Base-by-base conservation (phyloP, 1,140 invertebrate genomes). In the Zaprionus camerounensis region DNA sequence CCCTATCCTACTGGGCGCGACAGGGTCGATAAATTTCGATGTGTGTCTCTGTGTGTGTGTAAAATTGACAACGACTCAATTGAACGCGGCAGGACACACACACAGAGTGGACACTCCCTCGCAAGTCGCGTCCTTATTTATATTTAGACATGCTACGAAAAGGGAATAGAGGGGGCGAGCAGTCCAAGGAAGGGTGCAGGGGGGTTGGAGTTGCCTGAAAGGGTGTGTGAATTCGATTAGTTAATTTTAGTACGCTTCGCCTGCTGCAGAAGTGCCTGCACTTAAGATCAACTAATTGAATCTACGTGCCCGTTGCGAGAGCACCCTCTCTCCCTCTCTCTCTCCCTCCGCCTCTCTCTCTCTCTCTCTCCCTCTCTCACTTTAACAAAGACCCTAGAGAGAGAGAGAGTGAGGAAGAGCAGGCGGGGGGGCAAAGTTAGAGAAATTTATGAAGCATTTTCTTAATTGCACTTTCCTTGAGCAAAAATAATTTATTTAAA, bases 401-500 rank as follows among this genome's bases (percentile, higher is more conserved):
- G 62, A 24, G 31, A 69, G 58, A 22, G 34, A 41, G 31, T 55
- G 22, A 7, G 28, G 36, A 38, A 46, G 28, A 11, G 12, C 17
- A 38, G 24, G 13, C n/a, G 3, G 22, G 46, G 7, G 20, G 5
- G 11, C 71, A 78, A 83, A 90, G 91, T 83, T 91, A 75, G 73
- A 70, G 64, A 92, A 91, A 91, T 92, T 91, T 88, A 92, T 92
- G 81, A 92, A 92, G 78, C 91, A 91, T 92, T 92, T 91, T 87
- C 91, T 91, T 92, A 92, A 92, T 92, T 92, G 86, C 91, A 91
- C 81, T 92, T 92, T 79, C 81, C 81, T 78, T 58, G 92, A 90
- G 81, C 81, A 91, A 78, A 78, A 91, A 91, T 91, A 86, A 91
- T 91, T 91, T 91, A 91, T 92, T 92, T 91, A 92, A 92, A 91